Conservation (phyloP, 2,888 invertebrate genomes). For the Ornithoptera priamus region DNA sequence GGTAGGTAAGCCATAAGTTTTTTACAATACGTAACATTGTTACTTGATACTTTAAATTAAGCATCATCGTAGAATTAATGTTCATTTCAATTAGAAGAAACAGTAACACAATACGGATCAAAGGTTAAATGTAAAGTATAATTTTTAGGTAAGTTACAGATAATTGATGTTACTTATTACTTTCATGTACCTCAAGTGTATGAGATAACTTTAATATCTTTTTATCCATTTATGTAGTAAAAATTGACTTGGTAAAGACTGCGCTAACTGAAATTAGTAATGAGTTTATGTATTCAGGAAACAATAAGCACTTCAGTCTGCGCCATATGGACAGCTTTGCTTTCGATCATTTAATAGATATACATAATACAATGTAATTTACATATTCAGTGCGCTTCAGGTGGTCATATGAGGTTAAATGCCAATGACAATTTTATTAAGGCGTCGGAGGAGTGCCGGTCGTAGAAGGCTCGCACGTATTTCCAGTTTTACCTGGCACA, state of each 20-base stretch:
- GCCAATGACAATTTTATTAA: constrained; percentile 25
- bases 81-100: no score
- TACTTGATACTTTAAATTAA: no score
- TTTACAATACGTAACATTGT: no score
- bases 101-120: no score
- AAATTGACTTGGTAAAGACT: neutral
- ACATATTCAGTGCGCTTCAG: neutral
- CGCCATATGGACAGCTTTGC: neutral
- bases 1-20: no score
- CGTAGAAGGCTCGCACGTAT: constrained; percentile 21
- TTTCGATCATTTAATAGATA: neutral
- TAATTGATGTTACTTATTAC: no score
- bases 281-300: neutral
- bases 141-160: no score
- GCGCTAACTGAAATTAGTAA: neutral
- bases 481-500: constrained; percentile 17
- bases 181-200: no score
- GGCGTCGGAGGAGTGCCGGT: constrained; percentile 16
- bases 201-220: no score
- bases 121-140: no score
- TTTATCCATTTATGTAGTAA: neutral
- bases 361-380: constrained; percentile 6
- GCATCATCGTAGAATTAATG: no score
- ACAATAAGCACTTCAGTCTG: neutral
- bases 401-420: constrained; percentile 16